Evolutionary conservation across 2,113 vertebrate genomes (phyloP).

Genomic region (Protobothrops flavoviridis): DNA sequence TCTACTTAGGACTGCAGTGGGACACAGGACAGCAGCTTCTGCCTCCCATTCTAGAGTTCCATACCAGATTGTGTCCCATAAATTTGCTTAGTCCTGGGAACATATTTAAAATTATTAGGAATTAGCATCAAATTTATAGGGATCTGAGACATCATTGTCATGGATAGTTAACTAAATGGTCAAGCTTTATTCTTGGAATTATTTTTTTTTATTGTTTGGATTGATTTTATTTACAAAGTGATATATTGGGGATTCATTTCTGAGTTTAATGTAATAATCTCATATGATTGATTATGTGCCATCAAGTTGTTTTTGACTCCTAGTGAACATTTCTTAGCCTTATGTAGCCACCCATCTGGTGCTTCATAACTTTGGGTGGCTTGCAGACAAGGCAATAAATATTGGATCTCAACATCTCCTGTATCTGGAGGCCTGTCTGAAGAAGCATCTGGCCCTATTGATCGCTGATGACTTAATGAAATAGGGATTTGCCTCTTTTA

Average conservation of each 20-base stretch:
- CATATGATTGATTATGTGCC: background rate
- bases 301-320: background rate
- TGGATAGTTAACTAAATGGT: background rate
- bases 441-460: background rate
- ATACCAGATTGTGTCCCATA: background rate
- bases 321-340: background rate
- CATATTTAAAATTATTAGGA: background rate
- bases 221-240: background rate
- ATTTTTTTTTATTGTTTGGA: background rate
- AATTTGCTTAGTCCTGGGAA: background rate
- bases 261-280: background rate
- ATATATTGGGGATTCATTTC: background rate
- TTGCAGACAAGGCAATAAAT: background rate
- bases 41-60: background rate
- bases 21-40: background rate
- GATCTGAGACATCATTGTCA: background rate
- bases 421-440: background rate
- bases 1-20: background rate
- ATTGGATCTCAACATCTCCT: background rate
- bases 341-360: background rate
- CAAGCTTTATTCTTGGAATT: background rate
- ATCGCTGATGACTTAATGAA: background rate
- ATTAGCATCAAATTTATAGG: background rate
- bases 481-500: background rate
- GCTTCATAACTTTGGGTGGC: background rate